Evolutionary conservation across 2,113 vertebrate genomes (phyloP), one percentile per base, ranked within the genome.

Genomic region (Maccullochella peelii): DNA sequence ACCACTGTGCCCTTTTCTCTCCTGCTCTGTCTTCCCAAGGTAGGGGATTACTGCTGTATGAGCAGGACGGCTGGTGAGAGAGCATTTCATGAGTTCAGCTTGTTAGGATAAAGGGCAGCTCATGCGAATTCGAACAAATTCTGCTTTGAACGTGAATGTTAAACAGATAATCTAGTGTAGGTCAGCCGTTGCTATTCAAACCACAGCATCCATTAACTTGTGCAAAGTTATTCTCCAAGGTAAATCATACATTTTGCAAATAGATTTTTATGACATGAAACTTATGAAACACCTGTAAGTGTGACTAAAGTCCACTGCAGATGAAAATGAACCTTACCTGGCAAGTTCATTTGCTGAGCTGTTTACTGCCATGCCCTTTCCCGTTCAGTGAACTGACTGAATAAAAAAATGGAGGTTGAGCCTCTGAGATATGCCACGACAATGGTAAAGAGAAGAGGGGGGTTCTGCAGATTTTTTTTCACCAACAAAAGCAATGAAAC

Each of bases 1-100:
- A 91, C 88, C 77, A 91, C 89, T 90, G 87, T 52, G 89, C 79
- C 79, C 86, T 88, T 95, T 94, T 90, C 88, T 87, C 84, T 84
- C 40, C 50, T 9, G 20, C 50, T 54, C 86, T 71, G 85, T 93
- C 88, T 77, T 83, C 85, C 90, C 79, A 89, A 91, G 91, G 91
- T 85, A 47, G 85, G 16, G 88, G 93, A 95, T 95, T 94, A 93
- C 82, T 80, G 83, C 63, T 75, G 20, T 69, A 54, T 40, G 88
- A 84, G 80, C 70, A 68, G 49, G 30, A 67, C 72, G 70, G 71
- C 78, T 71, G 75, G 79, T 12, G 82, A 78, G 82, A 74, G 78
- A 83, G 63, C 71, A 27, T 86, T 89, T 91, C 82, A 83, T 57
- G 80, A 90, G 90, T 88, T 89, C 58, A 86, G 88, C 87, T 82